Base-by-base conservation (phyloP, 2,888 invertebrate genomes). In the Ophion ellenae region DNA sequence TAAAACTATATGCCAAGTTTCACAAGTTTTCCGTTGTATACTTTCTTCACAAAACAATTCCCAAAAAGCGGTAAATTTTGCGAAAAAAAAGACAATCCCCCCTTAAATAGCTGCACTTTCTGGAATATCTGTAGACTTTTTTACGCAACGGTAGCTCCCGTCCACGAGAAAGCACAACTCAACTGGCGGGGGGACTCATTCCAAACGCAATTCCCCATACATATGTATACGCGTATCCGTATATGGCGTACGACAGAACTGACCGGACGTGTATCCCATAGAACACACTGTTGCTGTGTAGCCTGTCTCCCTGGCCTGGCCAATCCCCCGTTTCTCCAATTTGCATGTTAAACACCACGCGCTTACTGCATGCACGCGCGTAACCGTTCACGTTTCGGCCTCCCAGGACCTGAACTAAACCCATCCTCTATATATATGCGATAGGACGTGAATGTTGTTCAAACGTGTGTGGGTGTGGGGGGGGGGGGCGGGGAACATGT, bases 281-380 rank as follows among this genome's bases (percentile, higher is more conserved):
- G 81, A 81, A 84, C 84, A 77, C 74, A 75, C 80, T 84, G 87
- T 86, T 87, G 82, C 81, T 81, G 81, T 74, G 70, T 61, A 79
- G 63, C 69, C 67, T 77, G 61, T 71, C 74, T 71, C 67, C 45
- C 81, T 4, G 83, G 89, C 88, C 89, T 88, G 88, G 89, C 90
- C 91, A 91, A 92, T 92, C 90, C 91, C 79, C 66, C 91, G 91
- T 93, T 93, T 92, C 91, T 89, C 90, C 91, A 93, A 92, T 93
- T 93, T 93, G 91, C 93, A 93, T 93, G 92, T 91, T 92, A 93
- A 92, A 92, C 91, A 91, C 90, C 83, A 70, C 83, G 79, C 86
- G 83, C 87, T 86, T 81, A 70, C 71, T 69, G 78, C 61, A 61
- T 66, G 74, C 47, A 53, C 79, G 78, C 82, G 70, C 77, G 81